phyloP scores from a whole-genome alignment of 2,797 vertebrate species.

The Leptatherina wallacei region DNA sequence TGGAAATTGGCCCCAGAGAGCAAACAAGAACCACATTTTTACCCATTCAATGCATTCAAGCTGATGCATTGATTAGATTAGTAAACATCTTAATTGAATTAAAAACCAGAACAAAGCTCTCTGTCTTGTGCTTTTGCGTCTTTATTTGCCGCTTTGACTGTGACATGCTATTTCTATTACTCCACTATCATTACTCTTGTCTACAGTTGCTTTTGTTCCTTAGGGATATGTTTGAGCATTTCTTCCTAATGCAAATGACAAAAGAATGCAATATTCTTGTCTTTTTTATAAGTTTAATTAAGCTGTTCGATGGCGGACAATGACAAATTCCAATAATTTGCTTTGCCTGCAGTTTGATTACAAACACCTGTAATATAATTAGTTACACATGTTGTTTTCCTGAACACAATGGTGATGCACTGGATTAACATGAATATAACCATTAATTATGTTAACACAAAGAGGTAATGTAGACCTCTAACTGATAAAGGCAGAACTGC shows the following conservation, averaged over 20 bases:
- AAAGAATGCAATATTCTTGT: slow-evolving; percentile 37
- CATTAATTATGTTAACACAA: slow-evolving; percentile 46
- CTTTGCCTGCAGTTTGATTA: slow-evolving; percentile 38
- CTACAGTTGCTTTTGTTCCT: slow-evolving; percentile 56
- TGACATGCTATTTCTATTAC: slow-evolving; percentile 71
- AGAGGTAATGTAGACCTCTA: slow-evolving; percentile 25
- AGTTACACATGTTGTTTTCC: slow-evolving; percentile 50
- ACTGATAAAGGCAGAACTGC: slow-evolving; percentile 11
- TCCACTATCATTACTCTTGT: slow-evolving; percentile 55
- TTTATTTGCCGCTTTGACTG: slow-evolving; percentile 62
- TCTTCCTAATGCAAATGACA: slow-evolving; percentile 20
- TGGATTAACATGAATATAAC: slow-evolving; percentile 61
- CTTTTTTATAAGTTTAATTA: slow-evolving; percentile 46
- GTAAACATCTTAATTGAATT: slow-evolving; percentile 82
- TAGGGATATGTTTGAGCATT: slow-evolving; percentile 30
- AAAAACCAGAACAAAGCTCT: slow-evolving; percentile 77
- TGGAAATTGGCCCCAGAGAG: slow-evolving; percentile 81
- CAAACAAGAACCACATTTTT: slow-evolving; percentile 81
- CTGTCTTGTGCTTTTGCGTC: slow-evolving; percentile 52
- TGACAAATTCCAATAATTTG: slow-evolving; percentile 52
- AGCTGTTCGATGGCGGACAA: slow-evolving; percentile 48
- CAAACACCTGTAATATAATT: slow-evolving; percentile 65
- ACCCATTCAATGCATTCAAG: slow-evolving; percentile 77
- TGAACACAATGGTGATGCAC: slow-evolving; percentile 54
- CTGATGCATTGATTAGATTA: slow-evolving; percentile 82